Evolutionary conservation across 2,797 vertebrate species (phyloP).

Genomic region (Mus minutoides): DNA sequence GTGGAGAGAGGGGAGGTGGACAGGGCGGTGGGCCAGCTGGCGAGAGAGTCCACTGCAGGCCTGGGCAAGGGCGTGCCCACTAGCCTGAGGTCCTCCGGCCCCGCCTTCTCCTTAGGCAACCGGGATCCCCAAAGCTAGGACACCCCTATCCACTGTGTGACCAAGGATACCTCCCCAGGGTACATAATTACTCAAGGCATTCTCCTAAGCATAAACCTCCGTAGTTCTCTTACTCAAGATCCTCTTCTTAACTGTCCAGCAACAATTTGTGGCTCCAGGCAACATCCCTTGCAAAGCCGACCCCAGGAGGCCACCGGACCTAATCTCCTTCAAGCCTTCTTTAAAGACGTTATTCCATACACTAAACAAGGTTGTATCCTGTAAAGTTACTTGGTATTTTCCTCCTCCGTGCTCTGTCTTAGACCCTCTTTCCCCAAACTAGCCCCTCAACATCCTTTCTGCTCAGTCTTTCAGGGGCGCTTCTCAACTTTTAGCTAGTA

Average conservation of each 20-base stretch:
- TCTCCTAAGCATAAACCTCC: not conserved
- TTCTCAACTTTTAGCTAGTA: slow-evolving; percentile 34
- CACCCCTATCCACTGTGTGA: not conserved
- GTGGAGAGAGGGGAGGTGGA: slow-evolving; percentile 61
- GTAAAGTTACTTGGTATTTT: not conserved
- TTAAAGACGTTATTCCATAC: not conserved
- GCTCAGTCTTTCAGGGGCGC: not conserved
- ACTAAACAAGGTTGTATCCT: not conserved
- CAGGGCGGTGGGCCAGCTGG: slow-evolving; percentile 78
- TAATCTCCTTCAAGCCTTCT: not conserved
- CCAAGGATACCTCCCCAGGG: not conserved
- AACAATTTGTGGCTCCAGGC: slow-evolving; percentile 42
- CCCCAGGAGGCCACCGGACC: not conserved
- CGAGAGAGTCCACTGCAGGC: slow-evolving; percentile 76
- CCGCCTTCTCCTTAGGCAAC: slow-evolving; percentile 56
- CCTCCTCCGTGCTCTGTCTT: not conserved
- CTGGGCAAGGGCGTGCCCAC: slow-evolving; percentile 79
- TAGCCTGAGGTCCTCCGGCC: slow-evolving; percentile 19
- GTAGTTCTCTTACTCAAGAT: not conserved
- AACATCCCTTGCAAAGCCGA: not conserved
- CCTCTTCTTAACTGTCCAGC: not conserved
- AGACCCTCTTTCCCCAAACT: not conserved
- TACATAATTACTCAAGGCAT: not conserved
- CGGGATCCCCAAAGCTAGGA: slow-evolving; percentile 62
- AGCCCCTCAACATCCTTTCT: not conserved